Base-by-base conservation (phyloP, 2,113 vertebrate genomes). In the Benitochromis conjunctus region DNA sequence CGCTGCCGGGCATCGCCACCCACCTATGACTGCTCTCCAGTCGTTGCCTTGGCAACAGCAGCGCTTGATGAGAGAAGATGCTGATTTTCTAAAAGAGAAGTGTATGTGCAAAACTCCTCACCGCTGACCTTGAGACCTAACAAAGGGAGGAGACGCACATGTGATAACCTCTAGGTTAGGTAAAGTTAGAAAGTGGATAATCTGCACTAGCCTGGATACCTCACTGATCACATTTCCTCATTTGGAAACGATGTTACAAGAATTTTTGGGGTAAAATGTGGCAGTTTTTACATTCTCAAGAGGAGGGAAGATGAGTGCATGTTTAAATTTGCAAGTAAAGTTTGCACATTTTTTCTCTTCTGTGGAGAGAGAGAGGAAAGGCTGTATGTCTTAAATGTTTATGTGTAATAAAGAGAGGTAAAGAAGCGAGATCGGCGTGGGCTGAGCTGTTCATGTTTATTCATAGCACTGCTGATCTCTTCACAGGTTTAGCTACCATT, bases 41-140 rank as follows among this genome's bases (percentile, higher is more conserved):
- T 89, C 93, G 93, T 95, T 92, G 85, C 94, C 82, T 51, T 93
- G 89, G 94, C 91, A 95, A 95, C 95, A 92, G 89, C 91, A 88
- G 91, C 31, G 88, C 89, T 94, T 93, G 86, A 92, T 88, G 41
- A 85, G 87, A 92, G 87, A 86, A n/a, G 55, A 91, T 88, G 21
- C 76, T 69, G 77, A 82, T 86, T 93, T 92, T 89, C 36, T 48
- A 41, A 84, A 86, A 85, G 83, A 84, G 74, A 69, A 74, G 66
- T 66, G 86, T 55, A 76, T 18, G 84, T 58, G 83, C 38, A 34
- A 58, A 88, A 86, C 66, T 89, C 79, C 10, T 90, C 58, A 54
- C 54, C 14, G 81, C 64, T 90, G 84, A 91, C 91, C 86, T 91
- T 92, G 83, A 84, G 80, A 31, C 77, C 83, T 18, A 9, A 84